A percentile compares a stretch with the other conserved stretches of the same genome.
Evolutionary conservation across 2,113 vertebrate genomes (phyloP).

Genomic region (Scytalopus superciliaris): DNA sequence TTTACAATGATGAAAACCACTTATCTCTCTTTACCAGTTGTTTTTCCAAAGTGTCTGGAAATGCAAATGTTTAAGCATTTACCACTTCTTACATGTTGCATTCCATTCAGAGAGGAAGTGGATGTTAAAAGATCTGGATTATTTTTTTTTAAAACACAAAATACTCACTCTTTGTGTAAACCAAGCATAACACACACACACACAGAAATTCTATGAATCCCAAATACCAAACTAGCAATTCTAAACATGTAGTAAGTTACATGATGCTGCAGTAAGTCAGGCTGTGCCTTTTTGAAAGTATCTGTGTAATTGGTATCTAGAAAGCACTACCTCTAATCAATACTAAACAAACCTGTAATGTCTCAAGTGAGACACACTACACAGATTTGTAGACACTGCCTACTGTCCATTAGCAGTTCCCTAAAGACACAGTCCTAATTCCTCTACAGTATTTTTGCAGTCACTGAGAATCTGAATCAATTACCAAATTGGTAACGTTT

Average conservation of each 20-base stretch:
- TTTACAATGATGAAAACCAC: slow-evolving; percentile 17
- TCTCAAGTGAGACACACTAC: background rate
- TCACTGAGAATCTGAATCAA: background rate
- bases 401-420: background rate
- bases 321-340: background rate
- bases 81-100: background rate
- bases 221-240: background rate
- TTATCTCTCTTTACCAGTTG: background rate
- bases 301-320: background rate
- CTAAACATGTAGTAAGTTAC: background rate
- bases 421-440: background rate
- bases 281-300: background rate
- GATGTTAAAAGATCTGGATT: slow-evolving; percentile 12
- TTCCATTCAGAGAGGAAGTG: slow-evolving; percentile 23
- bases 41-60: background rate
- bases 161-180: slow-evolving; percentile 25
- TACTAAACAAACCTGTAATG: background rate
- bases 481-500: background rate
- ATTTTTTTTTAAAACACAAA: background rate
- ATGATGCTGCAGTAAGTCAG: background rate
- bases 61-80: slow-evolving; percentile 14
- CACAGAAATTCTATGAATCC: background rate
- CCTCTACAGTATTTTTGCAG: background rate
- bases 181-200: background rate
- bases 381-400: background rate